These are phyloP conservation scores for Amblyteles armatorius DNA, from an alignment of 2,888 invertebrate genomes.

Conservation along the genomic window DNA sequence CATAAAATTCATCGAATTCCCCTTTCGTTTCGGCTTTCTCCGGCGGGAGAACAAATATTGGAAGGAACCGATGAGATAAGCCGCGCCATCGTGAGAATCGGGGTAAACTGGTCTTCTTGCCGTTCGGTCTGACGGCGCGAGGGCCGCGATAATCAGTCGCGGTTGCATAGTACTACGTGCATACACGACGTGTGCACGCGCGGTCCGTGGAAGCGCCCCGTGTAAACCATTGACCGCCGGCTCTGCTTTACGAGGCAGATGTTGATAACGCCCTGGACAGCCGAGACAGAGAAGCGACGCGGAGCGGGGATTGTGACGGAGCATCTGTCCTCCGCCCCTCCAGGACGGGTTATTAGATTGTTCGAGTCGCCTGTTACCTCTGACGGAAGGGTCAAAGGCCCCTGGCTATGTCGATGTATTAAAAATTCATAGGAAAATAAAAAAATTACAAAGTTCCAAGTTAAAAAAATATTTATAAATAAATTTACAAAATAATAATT, in stretches of 20 bases:
- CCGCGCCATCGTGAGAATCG: slow-evolving; percentile 71
- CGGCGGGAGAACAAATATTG: slow-evolving; percentile 76
- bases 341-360: slow-evolving; percentile 68
- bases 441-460: background rate
- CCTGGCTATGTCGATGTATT: slow-evolving; percentile 24
- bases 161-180: slow-evolving; percentile 16
- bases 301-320: slow-evolving; percentile 71
- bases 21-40: slow-evolving; percentile 53
- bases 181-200: slow-evolving; percentile 57
- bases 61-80: slow-evolving; percentile 73
- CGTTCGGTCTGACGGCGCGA: background rate
- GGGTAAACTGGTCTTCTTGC: slow-evolving; percentile 36
- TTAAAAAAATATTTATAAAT: background rate
- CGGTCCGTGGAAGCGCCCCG: slow-evolving; percentile 45
- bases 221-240: slow-evolving; percentile 64
- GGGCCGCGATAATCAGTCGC: slow-evolving; percentile 21
- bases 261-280: slow-evolving; percentile 77
- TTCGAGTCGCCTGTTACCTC: slow-evolving; percentile 68
- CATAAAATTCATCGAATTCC: slow-evolving; percentile 50
- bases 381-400: slow-evolving; percentile 78
- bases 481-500: background rate
- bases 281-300: slow-evolving; percentile 56
- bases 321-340: slow-evolving; percentile 74
- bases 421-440: background rate
- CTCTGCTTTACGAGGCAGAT: slow-evolving; percentile 78